These are phyloP conservation scores for Chiloscyllium plagiosum DNA, from an alignment of 2,113 vertebrate species.

Conservation along the genomic window DNA sequence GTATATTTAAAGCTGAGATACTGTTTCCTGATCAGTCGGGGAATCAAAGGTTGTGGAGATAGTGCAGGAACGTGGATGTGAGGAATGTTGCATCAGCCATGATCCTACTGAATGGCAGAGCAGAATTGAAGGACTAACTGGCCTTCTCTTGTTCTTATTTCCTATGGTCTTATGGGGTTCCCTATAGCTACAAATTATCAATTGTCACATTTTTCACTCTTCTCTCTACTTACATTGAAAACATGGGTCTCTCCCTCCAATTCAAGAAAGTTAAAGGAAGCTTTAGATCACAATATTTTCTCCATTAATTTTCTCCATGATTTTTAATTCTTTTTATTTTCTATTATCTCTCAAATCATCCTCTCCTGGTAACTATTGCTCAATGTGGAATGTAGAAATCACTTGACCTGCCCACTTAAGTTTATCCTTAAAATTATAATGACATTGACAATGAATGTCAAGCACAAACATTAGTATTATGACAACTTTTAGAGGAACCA, in stretches of 20 bases:
- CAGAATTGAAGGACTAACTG: too few relatives aligned
- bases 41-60: too few relatives aligned
- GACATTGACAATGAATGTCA: not conserved
- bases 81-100: too few relatives aligned
- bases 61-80: too few relatives aligned
- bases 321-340: not conserved
- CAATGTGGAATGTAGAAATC: not conserved
- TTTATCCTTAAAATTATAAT: not conserved
- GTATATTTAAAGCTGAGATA: too few relatives aligned
- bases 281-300: not conserved
- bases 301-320: not conserved
- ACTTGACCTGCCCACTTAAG: not conserved
- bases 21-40: too few relatives aligned
- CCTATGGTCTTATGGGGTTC: not conserved
- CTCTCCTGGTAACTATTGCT: not conserved
- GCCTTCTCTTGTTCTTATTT: too few relatives aligned
- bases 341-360: not conserved
- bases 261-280: not conserved
- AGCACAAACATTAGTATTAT: not conserved
- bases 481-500: not conserved
- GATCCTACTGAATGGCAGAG: too few relatives aligned
- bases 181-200: not conserved
- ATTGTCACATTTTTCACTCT: not conserved
- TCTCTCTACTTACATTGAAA: not conserved
- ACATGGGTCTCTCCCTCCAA: not conserved